Conservation (phyloP, 1,140 invertebrate genomes). For the Physella acuta region DNA sequence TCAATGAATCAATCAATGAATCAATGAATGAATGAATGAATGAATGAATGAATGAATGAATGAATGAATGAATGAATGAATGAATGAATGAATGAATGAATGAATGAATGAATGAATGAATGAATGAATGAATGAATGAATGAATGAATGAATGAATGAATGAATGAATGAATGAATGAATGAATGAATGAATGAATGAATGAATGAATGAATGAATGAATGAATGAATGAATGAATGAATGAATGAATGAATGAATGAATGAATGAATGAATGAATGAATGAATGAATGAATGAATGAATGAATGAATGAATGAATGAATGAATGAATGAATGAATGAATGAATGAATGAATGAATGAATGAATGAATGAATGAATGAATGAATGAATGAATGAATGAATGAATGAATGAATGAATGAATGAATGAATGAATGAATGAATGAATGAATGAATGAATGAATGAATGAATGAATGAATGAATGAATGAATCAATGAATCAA, state of each 20-base stretch:
- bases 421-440: not conserved
- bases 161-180: not conserved
- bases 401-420: not conserved
- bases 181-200: not conserved
- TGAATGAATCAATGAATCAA: not conserved
- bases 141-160: not conserved
- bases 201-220: not conserved
- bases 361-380: not conserved
- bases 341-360: not conserved
- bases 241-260: not conserved
- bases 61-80: not conserved
- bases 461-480: not conserved
- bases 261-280: not conserved
- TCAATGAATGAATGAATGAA: slow-evolving; percentile 1
- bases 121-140: not conserved
- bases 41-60: slow-evolving; percentile 1
- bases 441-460: not conserved
- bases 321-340: not conserved
- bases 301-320: not conserved
- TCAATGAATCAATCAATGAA: not conserved
- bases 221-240: not conserved
- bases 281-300: not conserved
- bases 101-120: not conserved
- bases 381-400: slow-evolving; percentile 1
- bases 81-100: not conserved